These are phyloP conservation scores for Himalopsyche phryganea DNA, from an alignment of 1,140 invertebrate species.

Conservation along the genomic window DNA sequence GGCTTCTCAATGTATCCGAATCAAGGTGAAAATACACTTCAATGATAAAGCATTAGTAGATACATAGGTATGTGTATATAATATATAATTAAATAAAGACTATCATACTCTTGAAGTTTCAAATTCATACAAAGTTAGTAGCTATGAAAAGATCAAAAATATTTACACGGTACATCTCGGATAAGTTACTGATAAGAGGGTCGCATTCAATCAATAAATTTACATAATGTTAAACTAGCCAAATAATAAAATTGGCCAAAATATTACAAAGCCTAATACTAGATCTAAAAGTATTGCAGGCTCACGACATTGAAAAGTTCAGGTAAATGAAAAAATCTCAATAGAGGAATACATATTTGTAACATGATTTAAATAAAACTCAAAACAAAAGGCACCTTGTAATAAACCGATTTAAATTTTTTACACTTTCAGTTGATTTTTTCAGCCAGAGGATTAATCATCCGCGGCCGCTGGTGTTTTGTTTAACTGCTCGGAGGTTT, in stretches of 20 bases:
- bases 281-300: constrained; percentile 7
- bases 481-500: not conserved
- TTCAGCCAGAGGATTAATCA: not conserved
- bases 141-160: constrained; percentile 32
- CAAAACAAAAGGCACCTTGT: not conserved
- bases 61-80: constrained; percentile 16
- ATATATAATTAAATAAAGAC: constrained; percentile 27
- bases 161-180: constrained; percentile 28
- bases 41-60: constrained; percentile 32
- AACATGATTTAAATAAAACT: not conserved
- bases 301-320: constrained; percentile 2
- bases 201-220: constrained; percentile 18
- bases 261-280: constrained; percentile 7
- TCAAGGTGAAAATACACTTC: constrained; percentile 33
- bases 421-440: not conserved
- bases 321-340: not conserved
- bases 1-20: constrained; percentile 29
- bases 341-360: not conserved
- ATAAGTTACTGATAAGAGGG: constrained; percentile 24
- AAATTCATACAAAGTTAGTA: constrained; percentile 33
- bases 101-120: constrained; percentile 27
- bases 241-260: not conserved
- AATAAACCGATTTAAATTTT: not conserved
- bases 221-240: constrained; percentile 8
- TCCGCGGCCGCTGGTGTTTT: too few species aligned